phyloP scores from a whole-genome alignment of 1,140 invertebrate species.

The Ips nitidus region DNA sequence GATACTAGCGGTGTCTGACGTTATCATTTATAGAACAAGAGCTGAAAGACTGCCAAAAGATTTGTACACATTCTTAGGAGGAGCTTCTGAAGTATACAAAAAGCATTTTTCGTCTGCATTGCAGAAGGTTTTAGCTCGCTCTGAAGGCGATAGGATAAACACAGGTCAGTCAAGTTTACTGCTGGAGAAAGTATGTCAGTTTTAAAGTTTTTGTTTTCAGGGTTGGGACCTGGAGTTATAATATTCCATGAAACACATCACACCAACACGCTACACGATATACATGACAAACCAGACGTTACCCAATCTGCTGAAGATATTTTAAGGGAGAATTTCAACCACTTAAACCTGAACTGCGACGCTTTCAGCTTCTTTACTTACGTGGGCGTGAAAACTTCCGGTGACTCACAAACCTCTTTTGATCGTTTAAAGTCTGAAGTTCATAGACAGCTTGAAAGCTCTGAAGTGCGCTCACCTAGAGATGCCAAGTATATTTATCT shows the following conservation, averaged over 20 bases:
- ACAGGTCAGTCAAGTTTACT: constrained; percentile 9
- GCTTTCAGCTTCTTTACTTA: constrained; percentile 76
- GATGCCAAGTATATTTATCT: constrained; percentile 66
- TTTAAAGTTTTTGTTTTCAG: constrained; percentile 37
- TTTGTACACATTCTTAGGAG: constrained; percentile 78
- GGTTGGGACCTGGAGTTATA: constrained; percentile 70
- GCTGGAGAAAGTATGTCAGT: no score
- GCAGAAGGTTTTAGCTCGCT: constrained; percentile 42
- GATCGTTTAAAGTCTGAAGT: constrained; percentile 56
- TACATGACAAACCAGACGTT: constrained; percentile 55
- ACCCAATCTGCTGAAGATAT: constrained; percentile 68
- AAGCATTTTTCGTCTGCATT: constrained; percentile 69
- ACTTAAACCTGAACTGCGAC: constrained; percentile 65
- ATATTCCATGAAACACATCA: constrained; percentile 81
- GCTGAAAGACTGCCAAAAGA: constrained; percentile 77
- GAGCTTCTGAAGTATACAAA: constrained; percentile 74
- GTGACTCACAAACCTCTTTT: constrained; percentile 62
- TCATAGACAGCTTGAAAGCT: constrained; percentile 65
- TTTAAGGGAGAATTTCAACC: constrained; percentile 63
- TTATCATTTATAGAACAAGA: constrained; percentile 78
- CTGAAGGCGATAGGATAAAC: constrained; percentile 33
- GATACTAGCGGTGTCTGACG: constrained; percentile 78
- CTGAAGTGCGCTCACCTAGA: constrained; percentile 66
- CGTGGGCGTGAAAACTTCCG: constrained; percentile 64
- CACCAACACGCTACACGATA: constrained; percentile 60